Evolutionary conservation across 2,113 vertebrate species (phyloP), one percentile per base, ranked within the genome.

Genomic region (Lepus europaeus): DNA sequence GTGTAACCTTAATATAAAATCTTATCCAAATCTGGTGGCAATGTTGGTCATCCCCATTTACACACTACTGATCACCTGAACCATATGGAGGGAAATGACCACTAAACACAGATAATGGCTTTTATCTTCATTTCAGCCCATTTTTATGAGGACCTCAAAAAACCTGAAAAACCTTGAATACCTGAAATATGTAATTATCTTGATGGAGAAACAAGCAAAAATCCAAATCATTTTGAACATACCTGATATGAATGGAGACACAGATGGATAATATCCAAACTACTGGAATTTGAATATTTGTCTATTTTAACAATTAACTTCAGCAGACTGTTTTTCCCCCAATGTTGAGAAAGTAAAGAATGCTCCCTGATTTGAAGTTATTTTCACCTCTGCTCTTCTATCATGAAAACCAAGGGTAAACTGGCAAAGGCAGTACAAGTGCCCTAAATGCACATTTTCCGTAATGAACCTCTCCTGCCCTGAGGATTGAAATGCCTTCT

Each of bases 221-320:
- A 66, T 74, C 45, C 25, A 69, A 64, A 33, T 69, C 39, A 39
- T 80, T 89, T 76, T 64, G 33, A 88, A 93, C 23, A 69, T 27
- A 12, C 53, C 69, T 68, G 3, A 68, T 74, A 63, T 5, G 8
- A 66, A 45, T 17, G 27, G 86, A 74, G 13, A 25, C 20, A 51
- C 25, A 79, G 73, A 29, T 83, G 33, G 39, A 39, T 74, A 73
- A 79, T 25, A 69, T 33, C 12, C 76, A 83, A 86, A 78, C 2
- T 29, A 9, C 20, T 86, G 3, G 22, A 76, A 85, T 91, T 82
- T 89, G 64, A 84, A 64, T 29, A 83, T 56, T 5, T 81, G 5
- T 87, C 29, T 82, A 22, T 77, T 86, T 92, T 61, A 76, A 84
- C 85, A 68, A 89, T 11, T 72, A 70, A 63, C 27, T 69, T 96